Conservation (phyloP, 2,113 vertebrate genomes). For the Entosphenus tridentatus region DNA sequence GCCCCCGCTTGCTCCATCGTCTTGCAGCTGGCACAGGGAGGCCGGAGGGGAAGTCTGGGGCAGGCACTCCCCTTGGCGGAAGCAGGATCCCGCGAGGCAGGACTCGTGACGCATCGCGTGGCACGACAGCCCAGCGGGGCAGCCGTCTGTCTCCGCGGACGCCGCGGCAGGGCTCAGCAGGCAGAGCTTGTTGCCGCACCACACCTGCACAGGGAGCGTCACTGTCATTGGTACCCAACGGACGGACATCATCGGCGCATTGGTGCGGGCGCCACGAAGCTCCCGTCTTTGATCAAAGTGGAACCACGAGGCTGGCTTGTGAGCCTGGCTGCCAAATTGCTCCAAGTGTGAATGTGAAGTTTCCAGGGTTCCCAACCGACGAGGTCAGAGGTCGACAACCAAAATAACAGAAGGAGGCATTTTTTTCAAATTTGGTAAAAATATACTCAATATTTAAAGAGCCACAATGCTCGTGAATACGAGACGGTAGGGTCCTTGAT, state of each 20-base stretch:
- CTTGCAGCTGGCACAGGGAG: conserved; percentile 32
- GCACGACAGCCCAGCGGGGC: conserved; percentile 27
- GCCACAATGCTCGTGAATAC: too few relatives aligned
- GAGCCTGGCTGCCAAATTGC: neutral
- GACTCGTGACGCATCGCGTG: conserved; percentile 20
- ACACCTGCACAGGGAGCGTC: conserved; percentile 29
- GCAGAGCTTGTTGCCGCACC: conserved; percentile 55
- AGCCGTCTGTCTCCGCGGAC: conserved; percentile 18
- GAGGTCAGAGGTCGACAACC: too few relatives aligned
- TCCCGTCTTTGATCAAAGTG: neutral
- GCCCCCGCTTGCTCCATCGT: conserved; percentile 18
- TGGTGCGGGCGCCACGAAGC: neutral
- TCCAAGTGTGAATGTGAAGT: neutral
- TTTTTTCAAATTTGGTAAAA: too few relatives aligned
- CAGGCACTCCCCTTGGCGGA: conserved; percentile 55
- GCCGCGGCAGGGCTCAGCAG: conserved; percentile 23
- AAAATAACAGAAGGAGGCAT: too few relatives aligned
- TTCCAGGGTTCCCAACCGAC: too few relatives aligned
- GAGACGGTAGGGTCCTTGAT: too few relatives aligned
- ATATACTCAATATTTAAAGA: too few relatives aligned
- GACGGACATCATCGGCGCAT: neutral
- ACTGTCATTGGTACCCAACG: neutral
- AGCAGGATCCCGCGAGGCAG: conserved; percentile 52
- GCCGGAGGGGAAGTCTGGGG: conserved; percentile 20
- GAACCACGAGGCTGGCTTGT: neutral